Conservation (phyloP, 2,888 invertebrate species). For the Caenorhabditis sp. region DNA sequence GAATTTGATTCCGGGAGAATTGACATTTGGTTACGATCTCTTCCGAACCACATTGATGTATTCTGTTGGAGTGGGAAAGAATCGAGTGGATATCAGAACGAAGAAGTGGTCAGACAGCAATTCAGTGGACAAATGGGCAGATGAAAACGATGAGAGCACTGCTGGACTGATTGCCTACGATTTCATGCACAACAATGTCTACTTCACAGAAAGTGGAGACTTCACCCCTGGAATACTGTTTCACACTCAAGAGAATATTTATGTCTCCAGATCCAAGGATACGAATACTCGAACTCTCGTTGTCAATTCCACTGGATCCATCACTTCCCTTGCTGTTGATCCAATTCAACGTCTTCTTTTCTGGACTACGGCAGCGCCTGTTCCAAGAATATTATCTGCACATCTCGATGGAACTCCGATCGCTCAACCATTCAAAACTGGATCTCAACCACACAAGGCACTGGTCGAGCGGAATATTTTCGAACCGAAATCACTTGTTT, state of each 20-base stretch:
- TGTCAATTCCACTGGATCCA: conserved; percentile 55
- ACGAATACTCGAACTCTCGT: conserved; percentile 33
- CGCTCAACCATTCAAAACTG: conserved; percentile 20
- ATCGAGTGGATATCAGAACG: conserved; percentile 22
- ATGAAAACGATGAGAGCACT: conserved; percentile 27
- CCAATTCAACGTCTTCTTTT: conserved; percentile 43
- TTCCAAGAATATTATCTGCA: conserved; percentile 39
- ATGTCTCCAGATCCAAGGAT: conserved; percentile 8
- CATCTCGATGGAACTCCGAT: conserved; percentile 57
- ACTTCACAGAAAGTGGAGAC: conserved; percentile 40
- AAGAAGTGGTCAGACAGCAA: conserved; percentile 42
- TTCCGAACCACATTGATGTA: conserved; percentile 33
- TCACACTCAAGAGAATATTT: conserved; percentile 48
- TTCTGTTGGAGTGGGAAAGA: neutral
- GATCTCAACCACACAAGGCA: conserved; percentile 34
- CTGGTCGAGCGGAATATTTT: conserved; percentile 45
- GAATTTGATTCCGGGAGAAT: conserved; percentile 37
- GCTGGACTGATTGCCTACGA: conserved; percentile 39
- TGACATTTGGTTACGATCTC: conserved; percentile 42
- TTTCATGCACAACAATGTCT: conserved; percentile 53
- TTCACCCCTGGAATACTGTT: conserved; percentile 15
- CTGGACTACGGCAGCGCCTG: conserved; percentile 42
- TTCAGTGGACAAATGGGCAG: conserved; percentile 30
- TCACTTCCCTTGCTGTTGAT: conserved; percentile 41
- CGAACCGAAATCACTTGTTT: conserved; percentile 37